Conservation (phyloP, 2,888 invertebrate genomes). For the Hydropsyche betteni region DNA sequence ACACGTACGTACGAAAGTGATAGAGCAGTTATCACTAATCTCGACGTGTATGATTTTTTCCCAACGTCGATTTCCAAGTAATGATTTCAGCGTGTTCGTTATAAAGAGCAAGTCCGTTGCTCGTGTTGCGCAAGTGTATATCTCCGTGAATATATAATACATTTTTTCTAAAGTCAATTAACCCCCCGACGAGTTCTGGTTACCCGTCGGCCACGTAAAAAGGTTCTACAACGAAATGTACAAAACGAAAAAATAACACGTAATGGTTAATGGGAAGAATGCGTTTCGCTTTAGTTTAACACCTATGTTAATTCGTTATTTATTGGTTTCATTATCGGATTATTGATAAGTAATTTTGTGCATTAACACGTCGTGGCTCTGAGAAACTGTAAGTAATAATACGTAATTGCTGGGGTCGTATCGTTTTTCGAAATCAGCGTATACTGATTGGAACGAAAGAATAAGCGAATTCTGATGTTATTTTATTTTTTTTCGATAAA, state of each 20-base stretch:
- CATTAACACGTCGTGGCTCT: too few species aligned
- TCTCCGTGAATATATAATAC: constrained; percentile 25
- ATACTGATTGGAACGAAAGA: too few species aligned
- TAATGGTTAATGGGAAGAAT: constrained; percentile 22
- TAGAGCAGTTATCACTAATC: constrained; percentile 1
- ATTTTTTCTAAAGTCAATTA: constrained; percentile 42
- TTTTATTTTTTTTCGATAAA: too few species aligned
- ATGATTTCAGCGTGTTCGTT: constrained; percentile 18
- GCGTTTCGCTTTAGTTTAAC: constrained; percentile 25
- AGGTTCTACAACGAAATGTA: constrained; percentile 3
- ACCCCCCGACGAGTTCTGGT: constrained; percentile 43
- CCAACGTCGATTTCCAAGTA: constrained; percentile 12
- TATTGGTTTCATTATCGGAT: constrained; percentile 12
- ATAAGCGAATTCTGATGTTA: too few species aligned
- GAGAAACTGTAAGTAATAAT: too few species aligned
- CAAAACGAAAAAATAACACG: constrained; percentile 14
- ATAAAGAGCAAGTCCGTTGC: constrained; percentile 4
- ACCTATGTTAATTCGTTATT: constrained; percentile 32
- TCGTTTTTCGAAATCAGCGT: too few species aligned
- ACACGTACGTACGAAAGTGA: constrained; percentile 22
- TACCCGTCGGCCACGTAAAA: constrained; percentile 34
- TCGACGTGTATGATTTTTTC: too few species aligned
- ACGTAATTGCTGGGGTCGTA: too few species aligned
- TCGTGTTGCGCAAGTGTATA: constrained; percentile 7
- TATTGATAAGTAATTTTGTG: not conserved